Percentiles rank a stretch among this genome's conserved stretches.
Conservation (phyloP, 2,888 invertebrate species). For the Oscheius onirici region DNA sequence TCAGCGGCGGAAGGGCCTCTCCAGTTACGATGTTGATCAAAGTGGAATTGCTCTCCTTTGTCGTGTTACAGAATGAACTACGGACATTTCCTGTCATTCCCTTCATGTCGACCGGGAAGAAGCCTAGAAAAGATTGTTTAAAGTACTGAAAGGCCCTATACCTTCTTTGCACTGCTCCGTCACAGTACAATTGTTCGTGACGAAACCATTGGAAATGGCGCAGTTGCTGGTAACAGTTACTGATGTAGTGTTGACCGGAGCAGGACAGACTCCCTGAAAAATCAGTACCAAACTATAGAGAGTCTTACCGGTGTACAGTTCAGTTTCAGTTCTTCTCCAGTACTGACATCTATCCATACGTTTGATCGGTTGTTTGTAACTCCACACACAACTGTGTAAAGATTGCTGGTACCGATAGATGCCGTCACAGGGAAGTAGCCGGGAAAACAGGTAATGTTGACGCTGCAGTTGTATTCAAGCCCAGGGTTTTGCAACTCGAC, state of each 20-base stretch:
- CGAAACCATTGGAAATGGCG: not conserved
- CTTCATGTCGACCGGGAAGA: not conserved
- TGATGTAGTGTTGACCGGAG: not conserved
- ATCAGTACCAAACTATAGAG: not conserved
- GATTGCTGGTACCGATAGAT: too few relatives aligned
- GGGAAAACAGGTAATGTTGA: too few relatives aligned
- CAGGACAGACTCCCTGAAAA: not conserved
- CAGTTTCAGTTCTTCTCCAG: not conserved
- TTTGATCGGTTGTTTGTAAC: too few relatives aligned
- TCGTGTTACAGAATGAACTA: not conserved
- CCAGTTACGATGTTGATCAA: not conserved
- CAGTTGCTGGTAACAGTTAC: conserved; percentile 14
- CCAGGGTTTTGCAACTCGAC: too few relatives aligned
- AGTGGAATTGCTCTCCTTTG: not conserved
- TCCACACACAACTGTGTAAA: too few relatives aligned
- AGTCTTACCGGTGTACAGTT: not conserved
- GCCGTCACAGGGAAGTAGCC: too few relatives aligned
- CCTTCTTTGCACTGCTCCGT: not conserved
- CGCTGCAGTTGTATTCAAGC: too few relatives aligned
- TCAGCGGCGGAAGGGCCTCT: not conserved
- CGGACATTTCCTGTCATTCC: not conserved
- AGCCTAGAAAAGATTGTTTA: not conserved
- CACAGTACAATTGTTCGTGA: not conserved
- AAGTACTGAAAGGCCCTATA: not conserved
- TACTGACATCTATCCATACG: too few relatives aligned